Evolutionary conservation across 2,888 invertebrate genomes (phyloP).

Genomic region (Acleris cristana): DNA sequence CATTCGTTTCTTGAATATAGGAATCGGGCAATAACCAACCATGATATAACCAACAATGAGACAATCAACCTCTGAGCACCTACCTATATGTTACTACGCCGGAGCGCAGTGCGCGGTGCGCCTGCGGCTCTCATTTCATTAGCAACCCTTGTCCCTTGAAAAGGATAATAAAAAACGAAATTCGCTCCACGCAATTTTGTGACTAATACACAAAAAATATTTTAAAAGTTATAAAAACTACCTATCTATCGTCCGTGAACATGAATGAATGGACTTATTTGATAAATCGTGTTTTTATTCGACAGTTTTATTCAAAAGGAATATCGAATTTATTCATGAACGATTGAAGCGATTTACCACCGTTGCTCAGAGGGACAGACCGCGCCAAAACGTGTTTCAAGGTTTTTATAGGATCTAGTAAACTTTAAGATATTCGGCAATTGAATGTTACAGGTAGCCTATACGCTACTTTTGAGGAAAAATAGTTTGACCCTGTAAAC

Average conservation of each 20-base stretch:
- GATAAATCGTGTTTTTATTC: constrained; percentile 82
- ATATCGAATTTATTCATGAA: constrained; percentile 81
- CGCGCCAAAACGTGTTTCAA: constrained; percentile 59
- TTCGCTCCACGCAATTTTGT: constrained; percentile 74
- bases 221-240: constrained; percentile 76
- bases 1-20: no score
- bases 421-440: constrained; percentile 47
- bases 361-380: constrained; percentile 71
- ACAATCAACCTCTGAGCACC: no score
- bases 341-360: constrained; percentile 76
- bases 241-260: constrained; percentile 44
- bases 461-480: neutral
- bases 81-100: no score
- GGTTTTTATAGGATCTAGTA: constrained; percentile 33
- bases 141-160: constrained; percentile 73
- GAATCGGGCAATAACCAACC: no score
- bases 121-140: constrained; percentile 78
- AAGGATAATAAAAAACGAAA: constrained; percentile 59
- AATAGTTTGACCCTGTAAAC: no score
- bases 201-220: constrained; percentile 79
- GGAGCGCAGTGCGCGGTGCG: constrained; percentile 67
- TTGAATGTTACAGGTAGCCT: neutral
- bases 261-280: constrained; percentile 72
- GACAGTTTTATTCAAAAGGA: constrained; percentile 75
- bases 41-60: no score